These are phyloP conservation scores for Limnephilus marmoratus DNA, from an alignment of 2,888 invertebrate species.

Conservation along the genomic window DNA sequence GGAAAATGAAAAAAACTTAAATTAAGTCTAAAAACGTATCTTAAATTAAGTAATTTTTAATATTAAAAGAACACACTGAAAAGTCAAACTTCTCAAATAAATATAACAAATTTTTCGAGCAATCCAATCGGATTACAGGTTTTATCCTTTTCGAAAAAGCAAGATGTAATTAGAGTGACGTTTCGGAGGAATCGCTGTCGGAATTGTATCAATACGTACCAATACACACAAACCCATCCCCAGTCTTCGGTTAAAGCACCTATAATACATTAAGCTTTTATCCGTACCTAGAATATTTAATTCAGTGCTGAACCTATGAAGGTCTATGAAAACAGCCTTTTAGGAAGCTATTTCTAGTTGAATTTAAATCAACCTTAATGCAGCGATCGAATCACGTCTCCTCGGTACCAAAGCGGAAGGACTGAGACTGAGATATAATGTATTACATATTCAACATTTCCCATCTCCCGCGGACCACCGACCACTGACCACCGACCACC, in stretches of 20 bases:
- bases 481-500: slow-evolving; percentile 19
- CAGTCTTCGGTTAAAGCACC: background rate
- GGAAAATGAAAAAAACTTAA: too few relatives aligned
- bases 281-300: background rate
- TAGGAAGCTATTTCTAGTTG: background rate
- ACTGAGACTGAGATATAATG: background rate
- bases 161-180: too few relatives aligned
- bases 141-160: too few relatives aligned
- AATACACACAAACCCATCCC: too few relatives aligned
- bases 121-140: too few relatives aligned
- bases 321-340: background rate
- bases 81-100: too few relatives aligned
- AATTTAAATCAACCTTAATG: background rate
- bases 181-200: too few relatives aligned
- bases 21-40: too few relatives aligned
- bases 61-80: too few relatives aligned
- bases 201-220: too few relatives aligned
- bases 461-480: slow-evolving; percentile 16
- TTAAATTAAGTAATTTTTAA: too few relatives aligned
- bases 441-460: background rate
- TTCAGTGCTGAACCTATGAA: background rate
- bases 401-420: background rate
- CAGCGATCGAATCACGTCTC: slow-evolving; percentile 8
- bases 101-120: too few relatives aligned
- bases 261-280: background rate